These are phyloP conservation scores for Acanthosepion pharaonis DNA, from an alignment of 2,888 invertebrate genomes.

Conservation along the genomic window DNA sequence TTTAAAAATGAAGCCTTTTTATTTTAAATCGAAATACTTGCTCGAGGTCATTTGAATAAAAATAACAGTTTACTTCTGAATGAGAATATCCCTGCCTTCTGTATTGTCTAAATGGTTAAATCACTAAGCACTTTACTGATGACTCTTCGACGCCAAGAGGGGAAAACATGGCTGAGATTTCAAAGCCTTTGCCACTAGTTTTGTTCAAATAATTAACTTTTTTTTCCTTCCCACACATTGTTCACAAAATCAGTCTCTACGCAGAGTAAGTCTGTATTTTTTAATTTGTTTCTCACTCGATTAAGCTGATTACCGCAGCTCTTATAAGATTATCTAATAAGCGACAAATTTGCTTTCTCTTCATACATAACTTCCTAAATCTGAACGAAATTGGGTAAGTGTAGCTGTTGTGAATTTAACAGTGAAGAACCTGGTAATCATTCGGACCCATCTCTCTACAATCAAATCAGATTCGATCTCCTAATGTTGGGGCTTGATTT, in stretches of 20 bases:
- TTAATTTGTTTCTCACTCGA: not conserved
- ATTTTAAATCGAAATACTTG: not conserved
- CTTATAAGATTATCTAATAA: slow-evolving; percentile 2
- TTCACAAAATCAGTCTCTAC: not conserved
- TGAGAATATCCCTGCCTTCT: not conserved
- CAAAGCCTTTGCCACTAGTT: not conserved
- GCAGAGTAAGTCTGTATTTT: not conserved
- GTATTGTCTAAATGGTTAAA: not conserved
- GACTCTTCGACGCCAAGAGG: not conserved
- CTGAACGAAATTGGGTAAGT: not conserved
- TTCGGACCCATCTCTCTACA: too few relatives aligned
- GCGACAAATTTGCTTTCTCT: not conserved
- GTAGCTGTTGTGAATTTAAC: not conserved
- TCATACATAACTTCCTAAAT: not conserved
- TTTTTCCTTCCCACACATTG: not conserved
- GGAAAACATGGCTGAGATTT: not conserved
- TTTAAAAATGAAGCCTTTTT: too few relatives aligned
- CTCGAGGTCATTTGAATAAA: not conserved
- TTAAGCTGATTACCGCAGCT: not conserved
- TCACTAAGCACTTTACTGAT: not conserved
- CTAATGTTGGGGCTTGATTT: too few relatives aligned
- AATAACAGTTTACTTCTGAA: not conserved
- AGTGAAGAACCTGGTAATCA: too few relatives aligned
- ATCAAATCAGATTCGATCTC: too few relatives aligned
- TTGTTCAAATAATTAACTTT: not conserved